A percentile compares a stretch with the other conserved stretches of the same genome.
phyloP scores from a whole-genome alignment of 2,797 vertebrate genomes.

The Pangasius larnaudii region DNA sequence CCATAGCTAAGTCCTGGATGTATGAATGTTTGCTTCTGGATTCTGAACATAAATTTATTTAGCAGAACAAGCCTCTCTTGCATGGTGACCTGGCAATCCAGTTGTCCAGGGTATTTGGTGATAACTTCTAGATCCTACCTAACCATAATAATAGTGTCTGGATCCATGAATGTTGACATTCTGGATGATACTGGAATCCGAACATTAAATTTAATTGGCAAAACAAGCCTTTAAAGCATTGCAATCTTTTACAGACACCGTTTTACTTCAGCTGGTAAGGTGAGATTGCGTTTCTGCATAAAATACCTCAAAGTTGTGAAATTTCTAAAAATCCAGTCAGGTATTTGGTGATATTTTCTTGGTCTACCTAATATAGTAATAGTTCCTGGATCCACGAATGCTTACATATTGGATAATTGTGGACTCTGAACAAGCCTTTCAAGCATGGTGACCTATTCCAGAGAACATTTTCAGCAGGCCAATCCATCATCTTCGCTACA shows the following conservation, averaged over 20 bases:
- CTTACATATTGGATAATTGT: not conserved
- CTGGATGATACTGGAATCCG: not conserved
- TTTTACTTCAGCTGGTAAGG: not conserved
- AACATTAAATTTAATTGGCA: not conserved
- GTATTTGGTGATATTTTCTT: not conserved
- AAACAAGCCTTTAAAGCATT: not conserved
- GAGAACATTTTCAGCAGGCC: not conserved
- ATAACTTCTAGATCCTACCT: not conserved
- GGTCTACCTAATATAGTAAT: not conserved
- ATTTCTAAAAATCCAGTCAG: not conserved
- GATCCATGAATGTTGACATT: not conserved
- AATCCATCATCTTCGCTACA: conserved; percentile 1
- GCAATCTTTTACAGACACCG: not conserved
- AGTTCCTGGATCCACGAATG: not conserved
- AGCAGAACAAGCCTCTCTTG: not conserved
- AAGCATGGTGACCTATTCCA: not conserved
- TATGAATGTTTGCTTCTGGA: not conserved
- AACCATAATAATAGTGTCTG: too few species aligned
- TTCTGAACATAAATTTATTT: not conserved
- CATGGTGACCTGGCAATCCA: not conserved
- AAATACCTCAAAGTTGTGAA: not conserved
- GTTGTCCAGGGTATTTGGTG: not conserved
- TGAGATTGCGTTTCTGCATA: not conserved
- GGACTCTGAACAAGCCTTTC: not conserved
- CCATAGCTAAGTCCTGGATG: not conserved